These are phyloP conservation scores for Corvus moneduloides DNA, from an alignment of 2,113 vertebrate species.

Conservation along the genomic window DNA sequence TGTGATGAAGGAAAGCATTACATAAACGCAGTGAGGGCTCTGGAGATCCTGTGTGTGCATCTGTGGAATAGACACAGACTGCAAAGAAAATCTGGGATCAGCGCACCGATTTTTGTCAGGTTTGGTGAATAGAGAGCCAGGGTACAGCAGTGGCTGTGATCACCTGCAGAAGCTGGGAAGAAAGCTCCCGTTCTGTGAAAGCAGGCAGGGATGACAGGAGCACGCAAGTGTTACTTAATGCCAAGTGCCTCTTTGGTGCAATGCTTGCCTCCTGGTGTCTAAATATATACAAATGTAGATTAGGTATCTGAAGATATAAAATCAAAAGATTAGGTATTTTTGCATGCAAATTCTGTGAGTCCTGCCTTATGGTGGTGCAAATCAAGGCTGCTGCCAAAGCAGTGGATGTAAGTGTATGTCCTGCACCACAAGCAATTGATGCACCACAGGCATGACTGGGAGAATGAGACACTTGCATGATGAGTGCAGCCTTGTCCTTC, in stretches of 20 bases:
- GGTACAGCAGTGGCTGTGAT: not conserved
- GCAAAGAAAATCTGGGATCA: not conserved
- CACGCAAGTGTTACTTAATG: not conserved
- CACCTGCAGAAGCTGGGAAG: not conserved
- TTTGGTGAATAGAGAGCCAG: not conserved
- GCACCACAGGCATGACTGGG: not conserved
- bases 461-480: not conserved
- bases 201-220: not conserved
- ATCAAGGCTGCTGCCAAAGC: not conserved
- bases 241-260: not conserved
- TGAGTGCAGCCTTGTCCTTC: not conserved
- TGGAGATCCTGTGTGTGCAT: not conserved
- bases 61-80: not conserved
- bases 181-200: not conserved
- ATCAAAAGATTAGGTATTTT: not conserved
- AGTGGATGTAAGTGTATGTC: not conserved
- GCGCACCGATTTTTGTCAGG: not conserved
- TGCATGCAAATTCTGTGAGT: not conserved
- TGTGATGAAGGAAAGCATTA: not conserved
- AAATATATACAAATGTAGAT: not conserved
- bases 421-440: not conserved
- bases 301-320: not conserved
- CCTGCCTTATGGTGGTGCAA: not conserved
- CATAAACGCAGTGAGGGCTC: not conserved
- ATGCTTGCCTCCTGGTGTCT: not conserved